Evolutionary conservation across 2,113 vertebrate genomes (phyloP).

Genomic region (Gavialis gangeticus): DNA sequence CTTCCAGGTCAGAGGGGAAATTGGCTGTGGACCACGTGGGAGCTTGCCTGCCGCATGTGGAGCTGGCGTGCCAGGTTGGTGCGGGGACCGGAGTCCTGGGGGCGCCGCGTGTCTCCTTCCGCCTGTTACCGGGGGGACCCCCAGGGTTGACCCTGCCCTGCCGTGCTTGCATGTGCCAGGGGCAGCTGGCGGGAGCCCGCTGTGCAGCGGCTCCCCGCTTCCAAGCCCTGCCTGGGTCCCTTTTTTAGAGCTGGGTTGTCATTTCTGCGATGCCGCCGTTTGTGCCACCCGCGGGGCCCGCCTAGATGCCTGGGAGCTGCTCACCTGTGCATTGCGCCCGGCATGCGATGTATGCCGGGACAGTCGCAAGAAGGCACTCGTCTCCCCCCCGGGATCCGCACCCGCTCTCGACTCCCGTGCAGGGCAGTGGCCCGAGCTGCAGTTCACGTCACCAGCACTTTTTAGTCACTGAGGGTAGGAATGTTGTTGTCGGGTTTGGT

Average conservation of each 20-base stretch:
- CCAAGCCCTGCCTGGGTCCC: too few species aligned
- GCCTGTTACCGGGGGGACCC: too few species aligned
- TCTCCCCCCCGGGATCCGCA: too few species aligned
- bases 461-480: neutral
- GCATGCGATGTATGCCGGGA: too few species aligned
- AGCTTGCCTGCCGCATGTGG: neutral
- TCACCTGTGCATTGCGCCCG: neutral
- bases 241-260: neutral
- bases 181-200: neutral
- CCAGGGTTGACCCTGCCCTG: neutral
- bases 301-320: neutral
- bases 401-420: too few species aligned
- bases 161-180: accelerated
- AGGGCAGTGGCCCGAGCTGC: too few species aligned
- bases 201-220: accelerated
- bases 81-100: accelerated
- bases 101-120: neutral
- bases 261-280: too few species aligned
- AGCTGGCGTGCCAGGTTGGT: neutral
- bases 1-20: conserved; percentile 53
- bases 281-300: too few species aligned
- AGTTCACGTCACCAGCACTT: too few species aligned
- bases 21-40: conserved; percentile 36
- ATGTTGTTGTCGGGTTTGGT: neutral
- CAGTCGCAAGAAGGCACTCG: neutral